Evolutionary conservation across 2,113 vertebrate genomes (phyloP).

Genomic region (Motacilla alba): DNA sequence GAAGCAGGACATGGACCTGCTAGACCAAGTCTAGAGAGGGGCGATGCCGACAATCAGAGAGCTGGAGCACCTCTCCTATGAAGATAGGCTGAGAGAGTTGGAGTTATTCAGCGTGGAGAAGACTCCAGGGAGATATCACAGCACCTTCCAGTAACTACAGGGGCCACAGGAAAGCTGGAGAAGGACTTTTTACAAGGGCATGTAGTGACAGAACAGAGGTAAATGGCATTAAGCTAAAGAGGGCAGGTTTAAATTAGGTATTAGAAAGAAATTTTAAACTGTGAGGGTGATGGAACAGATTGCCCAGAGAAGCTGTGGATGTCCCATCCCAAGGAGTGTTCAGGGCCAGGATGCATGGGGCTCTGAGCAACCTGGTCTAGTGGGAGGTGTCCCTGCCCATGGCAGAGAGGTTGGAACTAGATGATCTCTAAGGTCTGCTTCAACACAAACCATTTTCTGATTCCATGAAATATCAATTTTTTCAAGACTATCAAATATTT

Average conservation of each 20-base stretch:
- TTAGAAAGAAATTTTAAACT: neutral
- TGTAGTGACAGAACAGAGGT: neutral
- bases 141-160: neutral
- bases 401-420: neutral
- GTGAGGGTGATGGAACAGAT: neutral
- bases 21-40: neutral
- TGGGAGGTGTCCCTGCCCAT: neutral
- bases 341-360: neutral
- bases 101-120: neutral
- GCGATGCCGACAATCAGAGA: neutral
- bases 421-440: neutral
- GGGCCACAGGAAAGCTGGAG: neutral
- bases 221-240: neutral
- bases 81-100: neutral
- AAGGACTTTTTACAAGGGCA: neutral
- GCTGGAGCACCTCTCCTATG: neutral
- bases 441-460: neutral
- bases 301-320: neutral
- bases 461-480: neutral
- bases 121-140: neutral
- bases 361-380: neutral
- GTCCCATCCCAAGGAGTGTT: neutral
- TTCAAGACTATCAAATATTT: neutral
- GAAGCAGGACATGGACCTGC: neutral
- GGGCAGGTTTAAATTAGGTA: neutral